phyloP scores from a whole-genome alignment of 2,888 invertebrate species.

The Dilophus febrilis region DNA sequence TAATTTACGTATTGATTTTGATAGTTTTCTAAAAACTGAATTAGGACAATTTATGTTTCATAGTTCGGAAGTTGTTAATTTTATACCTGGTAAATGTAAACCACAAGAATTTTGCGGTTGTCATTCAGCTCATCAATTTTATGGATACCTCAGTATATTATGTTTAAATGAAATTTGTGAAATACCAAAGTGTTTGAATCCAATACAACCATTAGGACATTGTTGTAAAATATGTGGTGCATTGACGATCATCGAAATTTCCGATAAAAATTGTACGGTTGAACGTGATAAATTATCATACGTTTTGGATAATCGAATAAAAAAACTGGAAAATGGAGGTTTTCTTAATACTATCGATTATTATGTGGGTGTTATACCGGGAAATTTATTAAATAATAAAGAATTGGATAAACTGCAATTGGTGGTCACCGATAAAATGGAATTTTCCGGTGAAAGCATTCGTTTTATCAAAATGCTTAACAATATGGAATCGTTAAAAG shows the following conservation, averaged over 20 bases:
- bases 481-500: too few relatives aligned
- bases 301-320: not conserved
- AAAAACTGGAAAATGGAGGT: slow-evolving; percentile 8
- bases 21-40: slow-evolving; percentile 11
- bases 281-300: not conserved
- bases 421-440: slow-evolving; percentile 19
- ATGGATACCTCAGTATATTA: slow-evolving; percentile 17
- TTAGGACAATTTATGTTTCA: slow-evolving; percentile 24
- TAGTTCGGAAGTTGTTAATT: slow-evolving; percentile 14
- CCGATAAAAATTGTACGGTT: not conserved
- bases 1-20: not conserved
- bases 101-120: slow-evolving; percentile 22
- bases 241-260: slow-evolving; percentile 9
- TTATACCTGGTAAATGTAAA: slow-evolving; percentile 19
- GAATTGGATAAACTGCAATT: slow-evolving; percentile 16
- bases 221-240: slow-evolving; percentile 27
- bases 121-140: slow-evolving; percentile 16
- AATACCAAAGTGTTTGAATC: slow-evolving; percentile 21
- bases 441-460: slow-evolving; percentile 21
- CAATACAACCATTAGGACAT: slow-evolving; percentile 22
- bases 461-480: slow-evolving; percentile 17
- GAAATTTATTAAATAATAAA: slow-evolving; percentile 11
- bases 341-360: slow-evolving; percentile 12
- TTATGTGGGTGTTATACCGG: slow-evolving; percentile 20
- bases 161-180: slow-evolving; percentile 22